Base-by-base conservation (phyloP, 2,113 vertebrate genomes). In the Brachypodius melanocephalos region DNA sequence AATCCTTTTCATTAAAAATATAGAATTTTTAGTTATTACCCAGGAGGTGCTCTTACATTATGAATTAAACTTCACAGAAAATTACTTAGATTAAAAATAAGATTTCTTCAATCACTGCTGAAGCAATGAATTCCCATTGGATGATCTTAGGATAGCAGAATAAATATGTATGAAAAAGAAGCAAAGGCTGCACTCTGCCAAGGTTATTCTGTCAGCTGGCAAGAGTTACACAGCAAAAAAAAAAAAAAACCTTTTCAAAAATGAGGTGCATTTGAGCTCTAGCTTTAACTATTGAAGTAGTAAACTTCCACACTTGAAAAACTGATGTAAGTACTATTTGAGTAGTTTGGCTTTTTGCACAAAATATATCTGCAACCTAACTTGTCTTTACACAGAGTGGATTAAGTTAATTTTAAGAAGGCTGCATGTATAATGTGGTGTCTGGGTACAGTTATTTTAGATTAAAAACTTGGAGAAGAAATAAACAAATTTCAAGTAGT, bases 21-120 rank as follows among this genome's bases (percentile, higher is more conserved):
- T 9, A 59, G 22, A 0, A 43, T 38, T 85, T 93, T 63, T 43
- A 49, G 26, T 55, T 71, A 78, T 74, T 77, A 91, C 29, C 40
- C 73, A 87, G 61, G n/a, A 93, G 66, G 45, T 79, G 15, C 28
- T 68, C 55, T 87, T 68, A 75, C 3, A 12, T 38, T 76, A 66
- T n/a, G 62, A 79, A 87, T 89, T 91, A 82, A 89, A 94, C 54
- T 65, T 85, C 88, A 93, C 63, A 90, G 54, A 94, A 93, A 73
- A 80, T 42, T 31, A 24, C 78, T 93, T 76, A 66, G 51, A 88
- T 88, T 75, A 81, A 74, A 94, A 92, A 57, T 34, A 85, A 65
- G 16, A 68, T 75, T 76, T 85, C 54, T 90, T 94, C 58, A 90
- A 32, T 88, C 58, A 48, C 6, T 73, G 14, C 78, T 80, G 63